A percentile compares a stretch with the other conserved stretches of the same genome.
Evolutionary conservation across 2,113 vertebrate species (phyloP).

Genomic region (Melanerpes formicivorus): DNA sequence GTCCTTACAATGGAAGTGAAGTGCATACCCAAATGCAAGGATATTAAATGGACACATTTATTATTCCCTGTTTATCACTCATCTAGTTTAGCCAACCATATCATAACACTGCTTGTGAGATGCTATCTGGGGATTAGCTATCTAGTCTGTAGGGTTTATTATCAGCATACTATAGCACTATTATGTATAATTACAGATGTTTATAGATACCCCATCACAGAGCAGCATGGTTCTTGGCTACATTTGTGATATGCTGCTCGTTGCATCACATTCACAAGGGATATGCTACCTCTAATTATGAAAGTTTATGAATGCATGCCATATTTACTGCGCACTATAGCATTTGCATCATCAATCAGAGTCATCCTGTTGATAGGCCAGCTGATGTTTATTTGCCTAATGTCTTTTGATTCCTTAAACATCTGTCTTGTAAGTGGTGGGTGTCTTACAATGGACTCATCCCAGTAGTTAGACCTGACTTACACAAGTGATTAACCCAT

Average conservation of each 20-base stretch:
- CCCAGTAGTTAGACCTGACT: not conserved
- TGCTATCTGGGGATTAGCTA: constrained; percentile 43
- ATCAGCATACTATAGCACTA: not conserved
- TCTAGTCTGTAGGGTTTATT: not conserved
- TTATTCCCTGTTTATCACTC: not conserved
- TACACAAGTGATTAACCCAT: not conserved
- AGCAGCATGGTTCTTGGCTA: not conserved
- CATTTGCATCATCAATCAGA: constrained; percentile 32
- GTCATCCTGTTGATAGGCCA: constrained; percentile 52
- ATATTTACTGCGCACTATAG: not conserved
- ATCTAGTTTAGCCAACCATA: not conserved
- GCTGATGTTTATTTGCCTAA: constrained; percentile 22
- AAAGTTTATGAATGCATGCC: not conserved
- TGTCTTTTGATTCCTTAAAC: constrained; percentile 17
- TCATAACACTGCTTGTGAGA: constrained; percentile 7
- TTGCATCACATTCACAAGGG: constrained; percentile 5
- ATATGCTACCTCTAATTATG: constrained; percentile 29
- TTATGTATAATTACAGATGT: constrained; percentile 36
- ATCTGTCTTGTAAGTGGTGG: constrained; percentile 14
- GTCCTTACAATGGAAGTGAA: not conserved
- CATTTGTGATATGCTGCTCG: not conserved
- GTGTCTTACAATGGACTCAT: constrained; percentile 1
- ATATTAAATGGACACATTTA: not conserved
- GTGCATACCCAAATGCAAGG: not conserved
- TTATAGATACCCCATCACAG: constrained; percentile 37